Evolutionary conservation across 2,888 invertebrate species (phyloP).

Genomic region (Diloba caeruleocephala): DNA sequence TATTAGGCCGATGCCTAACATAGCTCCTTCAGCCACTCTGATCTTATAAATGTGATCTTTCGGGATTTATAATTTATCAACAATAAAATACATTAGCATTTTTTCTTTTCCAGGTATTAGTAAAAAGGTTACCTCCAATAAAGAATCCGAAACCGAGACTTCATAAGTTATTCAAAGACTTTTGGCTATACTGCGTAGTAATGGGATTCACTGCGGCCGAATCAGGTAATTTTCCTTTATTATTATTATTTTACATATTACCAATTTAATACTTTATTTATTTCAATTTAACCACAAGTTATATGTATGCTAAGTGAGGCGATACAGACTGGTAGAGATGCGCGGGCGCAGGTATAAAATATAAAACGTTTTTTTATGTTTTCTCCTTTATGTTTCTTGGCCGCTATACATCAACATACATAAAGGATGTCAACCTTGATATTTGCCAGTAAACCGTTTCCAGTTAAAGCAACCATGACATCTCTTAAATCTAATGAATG

Average conservation of each 20-base stretch:
- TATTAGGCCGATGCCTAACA: too few species aligned
- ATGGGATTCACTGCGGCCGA: slow-evolving; percentile 98
- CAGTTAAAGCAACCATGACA: too few species aligned
- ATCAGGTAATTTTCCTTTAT: slow-evolving; percentile 82
- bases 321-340: slow-evolving; percentile 13
- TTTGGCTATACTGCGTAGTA: slow-evolving; percentile 99
- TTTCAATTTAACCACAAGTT: slow-evolving; percentile 52
- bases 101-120: too few species aligned
- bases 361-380: too few species aligned
- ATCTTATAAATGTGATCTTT: too few species aligned
- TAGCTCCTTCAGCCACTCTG: too few species aligned
- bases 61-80: too few species aligned
- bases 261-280: slow-evolving; percentile 24
- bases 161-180: slow-evolving; percentile 99
- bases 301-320: slow-evolving; percentile 35
- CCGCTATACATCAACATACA: too few species aligned
- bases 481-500: too few species aligned
- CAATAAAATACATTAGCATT: slow-evolving; percentile 28
- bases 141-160: slow-evolving; percentile 96
- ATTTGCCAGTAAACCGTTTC: too few species aligned
- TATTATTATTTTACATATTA: slow-evolving; percentile 28
- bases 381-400: too few species aligned
- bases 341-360: slow-evolving; percentile 16
- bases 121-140: slow-evolving; percentile 96
- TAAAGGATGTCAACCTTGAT: too few species aligned